Evolutionary conservation across 2,888 invertebrate species (phyloP), one percentile per base, ranked within the genome.

Genomic region (Andrena hattorfiana): DNA sequence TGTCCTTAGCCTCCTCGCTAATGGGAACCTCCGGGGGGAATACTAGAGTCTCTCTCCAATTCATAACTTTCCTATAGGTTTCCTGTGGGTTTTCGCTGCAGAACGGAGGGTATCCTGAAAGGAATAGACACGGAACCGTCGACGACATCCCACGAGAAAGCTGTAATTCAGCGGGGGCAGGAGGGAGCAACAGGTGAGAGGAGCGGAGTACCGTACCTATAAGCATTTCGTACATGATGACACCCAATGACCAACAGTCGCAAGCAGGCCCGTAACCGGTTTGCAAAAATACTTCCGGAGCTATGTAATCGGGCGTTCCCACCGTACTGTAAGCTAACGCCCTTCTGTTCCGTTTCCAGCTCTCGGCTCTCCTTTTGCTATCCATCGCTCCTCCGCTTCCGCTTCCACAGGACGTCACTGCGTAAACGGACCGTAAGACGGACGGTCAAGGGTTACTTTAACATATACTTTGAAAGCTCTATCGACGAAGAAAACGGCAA

Each of bases 151-250:
- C 5, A 48, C 16, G 20, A 32, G 4, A 28, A 10, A 3, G 16
- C 20, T 30, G 10, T 7, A 20, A 10, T 0, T 0, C 13, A 28
- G 23, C 6, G 2, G 8, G 2, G n/a, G 13, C 16, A 26, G 10
- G 48, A 56, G 10, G 20, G 42, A 42, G 26, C 26, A 35, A 56
- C n/a, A 54, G 4, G 1, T 54, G 32, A n/a, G 2, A 23, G 16
- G 16, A 16, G 28, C 28, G 23, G n/a, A 26, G 26, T n/a, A 49
- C 49, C 20, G 6, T 92, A 96, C 96, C 99, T 95, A 99, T 99
- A 89, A 99, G 95, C 99, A 99, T 99, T 95, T 99, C 99, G 95
- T 99, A 99, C 99, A 99, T 99, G 91, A 99, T 99, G 77, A 99
- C 99, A 32, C 99, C 99, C 77, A 99, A 95, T 83, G 99, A 99